Evolutionary conservation across 2,888 invertebrate species (phyloP), one percentile per base, ranked within the genome.

Genomic region (Siphonodentalium dalli): DNA sequence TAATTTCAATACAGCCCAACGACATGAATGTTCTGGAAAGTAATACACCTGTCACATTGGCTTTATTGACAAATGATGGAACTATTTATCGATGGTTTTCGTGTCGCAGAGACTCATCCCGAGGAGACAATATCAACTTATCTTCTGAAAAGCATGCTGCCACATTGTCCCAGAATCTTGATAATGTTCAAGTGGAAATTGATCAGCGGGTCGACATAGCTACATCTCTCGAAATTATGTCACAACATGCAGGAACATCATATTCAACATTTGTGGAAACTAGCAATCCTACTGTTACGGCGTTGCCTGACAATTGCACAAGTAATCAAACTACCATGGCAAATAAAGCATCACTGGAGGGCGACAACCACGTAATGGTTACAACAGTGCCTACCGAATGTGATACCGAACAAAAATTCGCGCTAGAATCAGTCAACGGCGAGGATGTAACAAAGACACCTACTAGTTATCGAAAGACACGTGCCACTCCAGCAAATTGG

Each of bases 401-500:
- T 24, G 23, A 26, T 41, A 41, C 39, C 41, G 8, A 40, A 29
- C 21, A 18, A 37, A n/a, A 48, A 48, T 33, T 15, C 21, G 27
- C 40, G 40, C 18, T 27, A 48, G 23, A 33, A 33, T 38, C 15
- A 11, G 8, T 27, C 38, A 24, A 40, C 48, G 24, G 38, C 15
- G 28, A 41, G 33, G 33, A 40, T 20, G 41, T n/a, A 39, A 29
- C 39, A 28, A 9, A 21, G 29, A 15, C 15, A 21, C 29, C 7
- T 13, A 21, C 15, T 9, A 33, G 40, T 31, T 39, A 40, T 24
- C 28, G 29, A 26, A 45, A 42, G 21, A n/a, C n/a, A n/a, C n/a
- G n/a, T n/a, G 18, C 42, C 7, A 29, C 42, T 29, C 42, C 42
- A n/a, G 29, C n/a, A 5, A 20, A 18, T 29, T 45, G 45, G 51